Percentiles rank a stretch among this genome's conserved stretches.
Conservation (phyloP, 2,797 vertebrate genomes). For the Lepilemur ruficaudatus region DNA sequence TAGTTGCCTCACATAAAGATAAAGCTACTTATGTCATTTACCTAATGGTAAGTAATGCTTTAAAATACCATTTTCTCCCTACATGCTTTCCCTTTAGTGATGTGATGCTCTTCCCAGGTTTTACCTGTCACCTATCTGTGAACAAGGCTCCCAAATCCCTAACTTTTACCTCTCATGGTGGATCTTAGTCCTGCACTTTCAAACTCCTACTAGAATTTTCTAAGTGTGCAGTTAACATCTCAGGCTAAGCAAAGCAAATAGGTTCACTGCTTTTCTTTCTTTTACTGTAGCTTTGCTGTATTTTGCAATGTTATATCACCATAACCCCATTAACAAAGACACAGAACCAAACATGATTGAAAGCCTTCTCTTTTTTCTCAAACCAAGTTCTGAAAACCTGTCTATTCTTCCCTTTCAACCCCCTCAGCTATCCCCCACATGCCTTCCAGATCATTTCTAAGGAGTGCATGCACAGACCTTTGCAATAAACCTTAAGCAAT, state of each 20-base stretch:
- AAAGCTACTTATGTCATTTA: neutral
- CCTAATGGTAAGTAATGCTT: neutral
- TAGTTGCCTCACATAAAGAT: neutral
- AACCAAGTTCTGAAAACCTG: slow-evolving; percentile 30
- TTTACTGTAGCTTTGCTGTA: neutral
- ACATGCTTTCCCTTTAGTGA: neutral
- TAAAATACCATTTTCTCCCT: neutral
- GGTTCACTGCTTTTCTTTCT: neutral
- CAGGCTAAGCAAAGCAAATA: neutral
- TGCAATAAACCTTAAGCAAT: neutral
- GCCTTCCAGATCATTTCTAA: neutral
- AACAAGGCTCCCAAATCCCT: neutral
- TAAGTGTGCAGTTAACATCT: neutral
- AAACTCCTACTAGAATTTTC: neutral
- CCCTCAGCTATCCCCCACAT: neutral
- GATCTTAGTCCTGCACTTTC: neutral
- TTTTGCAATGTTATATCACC: neutral
- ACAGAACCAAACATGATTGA: neutral
- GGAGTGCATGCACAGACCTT: neutral
- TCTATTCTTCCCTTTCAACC: neutral
- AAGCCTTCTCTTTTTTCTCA: neutral
- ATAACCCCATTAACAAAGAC: neutral
- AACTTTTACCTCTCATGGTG: neutral
- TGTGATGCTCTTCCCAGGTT: neutral
- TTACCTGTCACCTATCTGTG: neutral